Conservation (phyloP, 2,113 vertebrate genomes). For the Eublepharis macularius region DNA sequence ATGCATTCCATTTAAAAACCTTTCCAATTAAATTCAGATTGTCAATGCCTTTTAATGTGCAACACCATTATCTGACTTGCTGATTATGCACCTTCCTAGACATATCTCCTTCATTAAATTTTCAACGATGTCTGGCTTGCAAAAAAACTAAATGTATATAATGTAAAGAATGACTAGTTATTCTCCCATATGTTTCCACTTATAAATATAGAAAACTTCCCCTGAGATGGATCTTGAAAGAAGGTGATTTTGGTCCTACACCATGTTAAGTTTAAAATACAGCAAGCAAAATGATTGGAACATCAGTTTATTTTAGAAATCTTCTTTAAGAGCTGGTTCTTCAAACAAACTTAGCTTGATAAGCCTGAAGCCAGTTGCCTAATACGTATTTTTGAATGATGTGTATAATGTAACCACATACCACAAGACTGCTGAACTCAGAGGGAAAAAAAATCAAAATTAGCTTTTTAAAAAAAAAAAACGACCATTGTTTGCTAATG, state of each 20-base stretch:
- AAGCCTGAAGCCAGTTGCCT: conserved; percentile 32
- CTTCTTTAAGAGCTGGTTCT: conserved; percentile 27
- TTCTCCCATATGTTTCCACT: conserved; percentile 40
- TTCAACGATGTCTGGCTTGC: conserved; percentile 45
- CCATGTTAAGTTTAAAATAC: conserved; percentile 28
- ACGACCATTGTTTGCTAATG: not conserved
- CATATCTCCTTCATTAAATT: conserved; percentile 56
- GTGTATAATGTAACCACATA: conserved; percentile 7
- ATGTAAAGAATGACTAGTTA: conserved; percentile 17
- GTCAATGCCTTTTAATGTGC: conserved; percentile 51
- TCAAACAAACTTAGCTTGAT: conserved; percentile 43
- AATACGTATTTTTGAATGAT: conserved; percentile 24
- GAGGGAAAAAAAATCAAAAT: conserved; percentile 17
- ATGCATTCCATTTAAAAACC: conserved; percentile 21
- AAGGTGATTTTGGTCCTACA: conserved; percentile 46
- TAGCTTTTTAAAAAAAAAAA: not conserved
- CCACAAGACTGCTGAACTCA: conserved; percentile 31
- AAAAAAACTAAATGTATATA: conserved; percentile 54
- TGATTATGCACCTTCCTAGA: conserved; percentile 63
- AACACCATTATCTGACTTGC: conserved; percentile 52
- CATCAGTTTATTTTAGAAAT: conserved; percentile 48
- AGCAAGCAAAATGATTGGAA: conserved; percentile 45
- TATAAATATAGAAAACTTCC: conserved; percentile 49
- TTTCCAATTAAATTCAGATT: conserved; percentile 31
- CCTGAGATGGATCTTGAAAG: conserved; percentile 56